A percentile compares a stretch with the other conserved stretches of the same genome.
Evolutionary conservation across 2,888 invertebrate genomes (phyloP).

Genomic region (Drosophila paranaensis): DNA sequence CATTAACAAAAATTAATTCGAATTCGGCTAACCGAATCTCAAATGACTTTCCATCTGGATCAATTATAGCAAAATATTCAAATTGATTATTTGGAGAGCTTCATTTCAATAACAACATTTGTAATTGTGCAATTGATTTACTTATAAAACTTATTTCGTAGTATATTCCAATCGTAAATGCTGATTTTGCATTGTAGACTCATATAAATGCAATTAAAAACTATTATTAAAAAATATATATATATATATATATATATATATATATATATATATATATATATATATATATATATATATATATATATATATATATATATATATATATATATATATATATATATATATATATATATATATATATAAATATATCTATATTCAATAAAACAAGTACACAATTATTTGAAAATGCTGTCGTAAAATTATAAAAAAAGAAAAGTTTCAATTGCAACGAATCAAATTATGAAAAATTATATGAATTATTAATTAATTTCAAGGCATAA

Average conservation of each 20-base stretch:
- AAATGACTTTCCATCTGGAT: conserved; percentile 23
- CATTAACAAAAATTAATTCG: conserved; percentile 2
- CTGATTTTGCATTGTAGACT: conserved; percentile 53
- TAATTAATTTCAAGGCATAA: conserved; percentile 39
- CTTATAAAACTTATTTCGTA: conserved; percentile 42
- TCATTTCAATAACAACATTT: conserved; percentile 8
- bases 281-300: no score
- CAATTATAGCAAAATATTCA: background rate
- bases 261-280: conserved; percentile 11
- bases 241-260: conserved; percentile 14
- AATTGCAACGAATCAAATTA: conserved; percentile 64
- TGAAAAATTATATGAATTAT: conserved; percentile 35
- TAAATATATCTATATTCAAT: conserved; percentile 17
- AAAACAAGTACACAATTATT: conserved; percentile 20
- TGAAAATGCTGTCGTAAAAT: conserved; percentile 14
- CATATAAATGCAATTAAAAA: conserved; percentile 53
- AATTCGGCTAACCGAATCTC: conserved; percentile 31
- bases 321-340: background rate
- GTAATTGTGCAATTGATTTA: conserved; percentile 44
- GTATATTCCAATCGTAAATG: conserved; percentile 49
- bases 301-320: conserved; percentile 15
- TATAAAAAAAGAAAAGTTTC: conserved; percentile 37
- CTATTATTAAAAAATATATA: conserved; percentile 32
- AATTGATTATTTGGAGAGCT: conserved; percentile 22
- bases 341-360: conserved; percentile 2